phyloP scores from a whole-genome alignment of 2,888 invertebrate genomes.

The Heliconius charithonia region DNA sequence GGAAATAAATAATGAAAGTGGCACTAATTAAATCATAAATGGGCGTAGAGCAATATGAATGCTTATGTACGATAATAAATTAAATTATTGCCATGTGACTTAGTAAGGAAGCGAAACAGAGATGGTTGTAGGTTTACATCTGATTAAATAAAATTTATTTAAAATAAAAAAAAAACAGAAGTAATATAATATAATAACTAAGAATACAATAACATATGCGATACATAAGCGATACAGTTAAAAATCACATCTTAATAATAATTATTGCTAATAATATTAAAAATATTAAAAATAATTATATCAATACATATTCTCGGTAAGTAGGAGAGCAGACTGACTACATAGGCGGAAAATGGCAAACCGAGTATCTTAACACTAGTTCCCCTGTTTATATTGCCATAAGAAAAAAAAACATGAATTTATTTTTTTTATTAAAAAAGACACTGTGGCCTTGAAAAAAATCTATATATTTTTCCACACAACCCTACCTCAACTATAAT shows the following conservation, averaged over 20 bases:
- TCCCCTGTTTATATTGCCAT: background rate
- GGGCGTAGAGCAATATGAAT: slow-evolving; percentile 35
- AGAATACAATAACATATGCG: too few relatives aligned
- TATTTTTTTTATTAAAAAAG: too few relatives aligned
- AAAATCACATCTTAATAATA: too few relatives aligned
- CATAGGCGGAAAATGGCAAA: background rate
- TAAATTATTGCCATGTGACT: background rate
- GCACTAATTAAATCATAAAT: slow-evolving; percentile 45
- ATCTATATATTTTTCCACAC: too few relatives aligned
- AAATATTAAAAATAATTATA: too few relatives aligned
- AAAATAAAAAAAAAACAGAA: too few relatives aligned
- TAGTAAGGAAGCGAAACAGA: background rate
- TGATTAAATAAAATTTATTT: too few relatives aligned
- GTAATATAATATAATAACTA: too few relatives aligned
- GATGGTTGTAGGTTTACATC: too few relatives aligned
- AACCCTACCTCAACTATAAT: background rate
- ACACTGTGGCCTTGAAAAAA: too few relatives aligned
- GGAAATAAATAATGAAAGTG: slow-evolving; percentile 39
- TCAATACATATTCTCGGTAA: background rate
- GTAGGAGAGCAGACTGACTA: background rate
- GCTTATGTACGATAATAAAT: slow-evolving; percentile 4
- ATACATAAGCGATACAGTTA: too few relatives aligned
- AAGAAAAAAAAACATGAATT: background rate
- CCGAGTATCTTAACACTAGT: background rate
- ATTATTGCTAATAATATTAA: too few relatives aligned